Evolutionary conservation across 2,888 invertebrate species (phyloP), one percentile per base, ranked within the genome.

Genomic region (Athripsodes cinereus): DNA sequence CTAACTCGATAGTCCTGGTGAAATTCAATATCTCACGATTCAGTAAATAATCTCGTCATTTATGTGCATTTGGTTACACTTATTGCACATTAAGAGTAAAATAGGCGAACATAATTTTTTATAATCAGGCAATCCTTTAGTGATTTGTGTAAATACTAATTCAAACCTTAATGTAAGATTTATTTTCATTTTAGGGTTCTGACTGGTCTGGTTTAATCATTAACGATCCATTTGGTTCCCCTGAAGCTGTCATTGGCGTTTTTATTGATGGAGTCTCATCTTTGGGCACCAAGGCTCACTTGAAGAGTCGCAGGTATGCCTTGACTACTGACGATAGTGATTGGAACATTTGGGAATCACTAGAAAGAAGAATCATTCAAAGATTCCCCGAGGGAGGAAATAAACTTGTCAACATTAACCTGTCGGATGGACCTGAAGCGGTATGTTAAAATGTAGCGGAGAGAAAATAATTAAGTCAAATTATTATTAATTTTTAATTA

Each of bases 171-270:
- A 8, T 31, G 8, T 31, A 31, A 31, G 31, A 31, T 8, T 13
- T 13, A 16, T 47, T 47, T 47, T 13, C 6, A 16, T 53, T 69
- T 47, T 68, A 85, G 80, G 81, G 80, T 66, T 80, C 83, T 13
- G 77, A 82, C 64, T 91, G 90, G 89, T 74, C 78, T 65, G 89
- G 88, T 13, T 70, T 92, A 64, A 78, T 74, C 56, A 80, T 91
- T 44, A 73, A 71, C 3, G 81, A 88, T 73, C 90, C 90, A 1
- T 91, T 92, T 66, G 74, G 81, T 60, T 79, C 87, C 51, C 86
- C 90, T n/a, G 84, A 88, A 70, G 85, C 84, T 34, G 78, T 85
- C 1, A 84, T 90, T 16, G 82, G 81, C 40, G 74, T 91, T 11
- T 81, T 82, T 51, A 77, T 91, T 50, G 87, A 89, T 72, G 92